These are phyloP conservation scores for Fregetta grallaria DNA, from an alignment of 2,113 vertebrate species.

Conservation along the genomic window DNA sequence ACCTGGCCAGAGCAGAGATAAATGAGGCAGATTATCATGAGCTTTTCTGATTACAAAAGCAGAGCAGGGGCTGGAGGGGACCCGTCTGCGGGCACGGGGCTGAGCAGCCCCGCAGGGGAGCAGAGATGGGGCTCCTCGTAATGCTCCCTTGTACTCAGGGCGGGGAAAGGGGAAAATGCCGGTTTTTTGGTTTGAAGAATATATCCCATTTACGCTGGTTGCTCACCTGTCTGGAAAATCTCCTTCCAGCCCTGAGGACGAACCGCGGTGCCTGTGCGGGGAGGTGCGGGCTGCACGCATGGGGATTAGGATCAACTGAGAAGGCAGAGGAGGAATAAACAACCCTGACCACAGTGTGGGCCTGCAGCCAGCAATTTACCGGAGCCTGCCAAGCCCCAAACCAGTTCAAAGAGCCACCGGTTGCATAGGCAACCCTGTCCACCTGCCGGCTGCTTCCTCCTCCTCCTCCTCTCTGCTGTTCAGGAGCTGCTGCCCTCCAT, in stretches of 20 bases:
- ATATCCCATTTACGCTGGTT: fast-evolving
- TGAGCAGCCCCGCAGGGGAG: not conserved
- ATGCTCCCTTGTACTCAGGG: not conserved
- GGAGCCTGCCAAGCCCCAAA: not conserved
- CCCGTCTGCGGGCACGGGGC: not conserved
- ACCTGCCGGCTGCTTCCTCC: not conserved
- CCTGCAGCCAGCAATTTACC: not conserved
- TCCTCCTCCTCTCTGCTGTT: not conserved
- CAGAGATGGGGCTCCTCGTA: not conserved
- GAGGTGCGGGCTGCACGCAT: fast-evolving
- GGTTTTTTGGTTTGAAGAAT: not conserved
- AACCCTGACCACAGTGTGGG: not conserved
- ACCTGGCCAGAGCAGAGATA: not conserved
- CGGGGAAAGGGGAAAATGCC: not conserved
- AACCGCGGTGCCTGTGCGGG: fast-evolving
- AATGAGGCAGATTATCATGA: not conserved
- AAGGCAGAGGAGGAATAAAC: not conserved
- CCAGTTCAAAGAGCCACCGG: not conserved
- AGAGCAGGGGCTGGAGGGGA: not conserved
- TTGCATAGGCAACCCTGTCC: fast-evolving
- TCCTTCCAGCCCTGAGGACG: not conserved
- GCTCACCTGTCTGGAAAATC: not conserved
- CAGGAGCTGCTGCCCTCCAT: not conserved
- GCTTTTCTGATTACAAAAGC: not conserved
- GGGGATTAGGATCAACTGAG: not conserved